These are phyloP conservation scores for Nasua narica DNA, from an alignment of 2,797 vertebrate genomes.

Conservation along the genomic window DNA sequence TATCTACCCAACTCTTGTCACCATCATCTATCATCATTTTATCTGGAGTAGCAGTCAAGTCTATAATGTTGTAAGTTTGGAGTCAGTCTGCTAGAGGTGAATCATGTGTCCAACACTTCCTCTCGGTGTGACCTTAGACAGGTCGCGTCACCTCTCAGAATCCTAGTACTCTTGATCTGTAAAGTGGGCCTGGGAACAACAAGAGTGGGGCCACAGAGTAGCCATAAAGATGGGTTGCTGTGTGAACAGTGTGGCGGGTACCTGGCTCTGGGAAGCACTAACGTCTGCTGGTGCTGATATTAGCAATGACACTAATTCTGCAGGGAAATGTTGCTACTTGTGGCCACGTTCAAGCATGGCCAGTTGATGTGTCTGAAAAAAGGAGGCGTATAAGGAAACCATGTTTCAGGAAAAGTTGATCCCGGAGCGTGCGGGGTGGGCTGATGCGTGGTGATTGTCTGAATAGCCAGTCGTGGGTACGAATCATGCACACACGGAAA, in stretches of 20 bases:
- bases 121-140: neutral
- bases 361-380: neutral
- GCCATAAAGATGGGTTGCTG: no score
- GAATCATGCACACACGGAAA: neutral
- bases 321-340: neutral
- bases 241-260: accelerated
- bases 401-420: neutral
- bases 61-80: neutral
- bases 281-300: neutral
- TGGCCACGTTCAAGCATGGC: neutral
- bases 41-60: neutral
- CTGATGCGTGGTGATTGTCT: neutral
- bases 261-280: neutral
- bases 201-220: neutral
- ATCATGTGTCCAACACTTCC: neutral
- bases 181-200: no score
- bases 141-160: neutral
- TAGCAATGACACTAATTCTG: neutral
- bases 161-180: neutral
- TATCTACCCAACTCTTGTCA: neutral
- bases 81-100: neutral
- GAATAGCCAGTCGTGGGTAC: neutral
- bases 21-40: neutral
- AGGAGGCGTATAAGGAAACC: neutral
- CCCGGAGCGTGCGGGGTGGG: no score